Evolutionary conservation across 2,113 vertebrate genomes (phyloP), one percentile per base, ranked within the genome.

Genomic region (Cebus imitator): DNA sequence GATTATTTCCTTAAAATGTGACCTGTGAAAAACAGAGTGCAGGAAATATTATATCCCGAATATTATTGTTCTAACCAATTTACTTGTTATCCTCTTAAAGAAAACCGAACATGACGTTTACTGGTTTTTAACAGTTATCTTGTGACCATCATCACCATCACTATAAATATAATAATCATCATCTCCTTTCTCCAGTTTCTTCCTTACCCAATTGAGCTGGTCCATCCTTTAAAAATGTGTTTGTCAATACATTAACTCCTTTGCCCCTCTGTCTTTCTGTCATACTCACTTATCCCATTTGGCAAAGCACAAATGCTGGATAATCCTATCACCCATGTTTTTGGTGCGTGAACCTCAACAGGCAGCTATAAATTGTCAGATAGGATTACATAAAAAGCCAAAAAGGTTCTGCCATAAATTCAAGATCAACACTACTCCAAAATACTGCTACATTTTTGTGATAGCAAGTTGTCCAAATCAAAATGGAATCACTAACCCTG

Each of bases 91-190:
- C 5, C 27, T 89, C 13, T 70, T 58, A 91, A 81, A 55, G 37
- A 66, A 87, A 90, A 73, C 7, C 20, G 8, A 92, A 68, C 27
- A 92, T 66, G 27, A 91, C 79, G 25, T 55, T 78, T 76, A 55
- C 50, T 48, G 95, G 43, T 48, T 96, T 70, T 95, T 61, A 82
- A 85, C 43, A 93, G 93, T 90, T 32, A 86, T 76, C 75, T 84
- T 3, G 0, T 66, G 78, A 68, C 40, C 48, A 94, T 57, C 8
- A 94, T 10, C 75, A 94, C 20, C 30, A 85, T 16, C 23, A 40
- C 70, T 45, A 85, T 89, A 85, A 94, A 57, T 52, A 94, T 48
- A 25, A 81, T 61, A 57, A 27, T 61, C 57, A 6, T 61, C 37
- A 45, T 57, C 25, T 91, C 35, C 79, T 50, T 95, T 88, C 43